Evolutionary conservation across 2,113 vertebrate species (phyloP).

Genomic region (Hiodon alosoides): DNA sequence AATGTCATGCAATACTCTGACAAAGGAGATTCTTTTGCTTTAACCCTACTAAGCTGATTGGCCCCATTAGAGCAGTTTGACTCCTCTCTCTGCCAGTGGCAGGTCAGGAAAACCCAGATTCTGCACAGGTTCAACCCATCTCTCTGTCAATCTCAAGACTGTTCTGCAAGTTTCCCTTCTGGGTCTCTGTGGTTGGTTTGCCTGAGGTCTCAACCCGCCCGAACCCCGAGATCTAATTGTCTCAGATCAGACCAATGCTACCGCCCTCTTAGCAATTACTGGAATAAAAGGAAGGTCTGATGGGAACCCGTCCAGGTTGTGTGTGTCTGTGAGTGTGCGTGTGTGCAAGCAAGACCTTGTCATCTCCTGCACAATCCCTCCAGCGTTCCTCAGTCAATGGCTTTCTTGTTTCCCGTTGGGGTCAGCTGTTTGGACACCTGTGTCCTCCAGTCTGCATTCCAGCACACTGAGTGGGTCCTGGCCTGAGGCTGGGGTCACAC

Average conservation of each 20-base stretch:
- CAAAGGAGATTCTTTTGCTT: slow-evolving; percentile 23
- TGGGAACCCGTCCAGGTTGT: neutral
- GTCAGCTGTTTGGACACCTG: slow-evolving; percentile 29
- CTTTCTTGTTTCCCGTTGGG: slow-evolving; percentile 24
- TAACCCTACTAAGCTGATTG: slow-evolving; percentile 43
- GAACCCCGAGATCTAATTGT: neutral
- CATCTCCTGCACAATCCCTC: neutral
- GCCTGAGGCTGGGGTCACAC: neutral
- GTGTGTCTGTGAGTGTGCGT: slow-evolving; percentile 14
- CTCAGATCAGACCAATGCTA: neutral
- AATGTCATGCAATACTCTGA: too few relatives aligned
- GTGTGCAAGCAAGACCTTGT: neutral
- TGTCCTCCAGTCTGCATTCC: slow-evolving; percentile 39
- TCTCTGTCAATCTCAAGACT: too few relatives aligned
- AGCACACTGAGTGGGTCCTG: slow-evolving; percentile 43
- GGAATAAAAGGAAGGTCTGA: neutral
- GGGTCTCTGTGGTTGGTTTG: too few relatives aligned
- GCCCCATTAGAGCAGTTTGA: slow-evolving; percentile 35
- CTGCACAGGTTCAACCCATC: neutral
- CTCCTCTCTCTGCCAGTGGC: neutral
- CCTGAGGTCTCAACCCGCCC: neutral
- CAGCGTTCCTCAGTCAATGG: too few relatives aligned
- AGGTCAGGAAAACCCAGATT: slow-evolving; percentile 45
- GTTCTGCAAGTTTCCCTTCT: neutral
- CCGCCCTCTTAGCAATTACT: neutral